These are phyloP conservation scores for Clarias gariepinus DNA, from an alignment of 2,113 vertebrate species.

Conservation along the genomic window DNA sequence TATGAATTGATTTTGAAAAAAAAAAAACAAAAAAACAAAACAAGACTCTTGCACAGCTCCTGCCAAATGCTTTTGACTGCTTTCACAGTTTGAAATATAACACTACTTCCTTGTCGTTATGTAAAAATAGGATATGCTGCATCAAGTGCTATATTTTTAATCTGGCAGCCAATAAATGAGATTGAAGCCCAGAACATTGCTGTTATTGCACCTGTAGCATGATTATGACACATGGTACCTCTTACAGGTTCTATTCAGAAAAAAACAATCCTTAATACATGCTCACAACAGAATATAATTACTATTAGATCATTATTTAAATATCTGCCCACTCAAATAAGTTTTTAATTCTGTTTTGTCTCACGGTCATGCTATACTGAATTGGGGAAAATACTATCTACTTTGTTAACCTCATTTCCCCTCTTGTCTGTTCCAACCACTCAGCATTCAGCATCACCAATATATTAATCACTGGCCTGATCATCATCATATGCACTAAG, in stretches of 20 bases:
- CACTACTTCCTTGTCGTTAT: neutral
- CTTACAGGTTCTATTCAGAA: neutral
- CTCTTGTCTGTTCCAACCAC: too few species aligned
- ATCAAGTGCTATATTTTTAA: constrained; percentile 7
- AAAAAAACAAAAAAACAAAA: neutral
- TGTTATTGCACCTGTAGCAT: neutral
- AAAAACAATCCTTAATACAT: neutral
- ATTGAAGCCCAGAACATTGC: neutral
- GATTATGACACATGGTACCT: neutral
- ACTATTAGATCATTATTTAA: neutral
- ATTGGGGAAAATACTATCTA: too few species aligned
- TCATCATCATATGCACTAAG: too few species aligned
- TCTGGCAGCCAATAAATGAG: neutral
- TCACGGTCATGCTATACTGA: neutral
- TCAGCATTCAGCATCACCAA: too few species aligned
- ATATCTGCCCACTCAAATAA: neutral
- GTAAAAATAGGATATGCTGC: neutral
- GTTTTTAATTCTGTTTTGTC: neutral
- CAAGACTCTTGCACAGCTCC: neutral
- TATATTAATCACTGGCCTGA: too few species aligned
- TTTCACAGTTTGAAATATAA: neutral
- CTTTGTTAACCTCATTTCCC: too few species aligned
- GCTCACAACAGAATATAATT: neutral
- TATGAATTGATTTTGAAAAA: neutral
- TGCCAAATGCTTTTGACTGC: neutral